Conservation (phyloP, 2,888 invertebrate species). For the Lamproptera curius region DNA sequence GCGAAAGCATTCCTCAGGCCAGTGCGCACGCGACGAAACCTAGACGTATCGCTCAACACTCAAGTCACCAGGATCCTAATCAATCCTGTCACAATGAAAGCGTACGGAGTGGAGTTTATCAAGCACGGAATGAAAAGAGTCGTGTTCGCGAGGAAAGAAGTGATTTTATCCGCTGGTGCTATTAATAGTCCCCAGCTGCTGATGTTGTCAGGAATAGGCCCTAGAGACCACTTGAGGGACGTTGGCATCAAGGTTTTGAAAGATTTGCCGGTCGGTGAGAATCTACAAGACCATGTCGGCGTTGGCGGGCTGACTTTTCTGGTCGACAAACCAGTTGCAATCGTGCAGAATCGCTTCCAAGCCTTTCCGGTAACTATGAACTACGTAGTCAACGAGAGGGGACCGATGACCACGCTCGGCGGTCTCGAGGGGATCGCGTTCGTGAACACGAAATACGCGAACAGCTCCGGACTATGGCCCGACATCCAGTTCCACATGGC, state of each 20-base stretch:
- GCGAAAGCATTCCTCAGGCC: conserved; percentile 93
- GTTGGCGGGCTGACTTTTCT: conserved; percentile 89
- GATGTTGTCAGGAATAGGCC: conserved; percentile 93
- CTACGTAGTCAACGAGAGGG: conserved; percentile 83
- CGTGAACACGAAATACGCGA: conserved; percentile 90
- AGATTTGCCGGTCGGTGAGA: conserved; percentile 88
- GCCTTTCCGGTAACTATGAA: conserved; percentile 89
- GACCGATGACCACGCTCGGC: conserved; percentile 90
- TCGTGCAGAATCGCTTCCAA: conserved; percentile 87
- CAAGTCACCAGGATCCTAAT: conserved; percentile 88
- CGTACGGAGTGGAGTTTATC: conserved; percentile 88
- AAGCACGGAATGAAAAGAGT: conserved; percentile 84
- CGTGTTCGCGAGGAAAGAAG: conserved; percentile 87
- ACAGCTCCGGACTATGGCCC: conserved; percentile 87
- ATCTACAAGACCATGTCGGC: conserved; percentile 93
- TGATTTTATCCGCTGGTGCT: conserved; percentile 93
- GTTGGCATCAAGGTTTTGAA: conserved; percentile 85
- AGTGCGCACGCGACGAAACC: conserved; percentile 84
- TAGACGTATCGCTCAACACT: conserved; percentile 89
- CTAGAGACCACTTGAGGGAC: conserved; percentile 81
- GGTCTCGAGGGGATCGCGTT: conserved; percentile 94
- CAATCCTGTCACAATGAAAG: conserved; percentile 84
- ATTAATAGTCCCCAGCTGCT: conserved; percentile 95
- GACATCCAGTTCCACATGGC: conserved; percentile 96
- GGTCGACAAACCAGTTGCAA: conserved; percentile 90